These are phyloP conservation scores for Ornithorhynchus anatinus DNA, from an alignment of 2,113 vertebrate species.

Conservation along the genomic window DNA sequence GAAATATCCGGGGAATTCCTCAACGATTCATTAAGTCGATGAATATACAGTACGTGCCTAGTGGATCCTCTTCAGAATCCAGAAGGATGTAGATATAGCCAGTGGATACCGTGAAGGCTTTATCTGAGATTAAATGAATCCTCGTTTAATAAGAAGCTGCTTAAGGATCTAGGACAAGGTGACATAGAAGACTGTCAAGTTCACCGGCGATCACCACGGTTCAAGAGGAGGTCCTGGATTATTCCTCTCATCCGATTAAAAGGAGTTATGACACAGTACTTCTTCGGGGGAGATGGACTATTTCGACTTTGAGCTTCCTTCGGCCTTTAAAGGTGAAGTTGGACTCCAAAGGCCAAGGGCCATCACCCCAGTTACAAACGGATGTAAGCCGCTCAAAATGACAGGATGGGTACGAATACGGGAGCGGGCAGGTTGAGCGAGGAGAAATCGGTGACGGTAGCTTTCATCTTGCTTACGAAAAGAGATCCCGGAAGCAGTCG, in stretches of 20 bases:
- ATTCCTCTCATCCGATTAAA: slow-evolving; percentile 64
- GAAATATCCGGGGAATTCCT: too few relatives aligned
- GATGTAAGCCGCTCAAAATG: too few relatives aligned
- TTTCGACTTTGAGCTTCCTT: slow-evolving; percentile 5
- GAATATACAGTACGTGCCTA: too few relatives aligned
- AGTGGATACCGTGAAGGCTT: background rate
- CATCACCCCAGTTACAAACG: too few relatives aligned
- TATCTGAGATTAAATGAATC: background rate
- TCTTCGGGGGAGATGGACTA: slow-evolving; percentile 31
- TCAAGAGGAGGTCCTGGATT: slow-evolving; percentile 76
- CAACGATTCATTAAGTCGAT: too few relatives aligned
- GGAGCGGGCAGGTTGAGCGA: too few relatives aligned
- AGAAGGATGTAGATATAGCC: background rate
- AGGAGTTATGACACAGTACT: slow-evolving; percentile 15
- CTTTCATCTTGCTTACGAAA: too few relatives aligned
- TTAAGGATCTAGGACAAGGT: slow-evolving; percentile 29
- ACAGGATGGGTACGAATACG: too few relatives aligned
- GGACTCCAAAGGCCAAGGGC: too few relatives aligned
- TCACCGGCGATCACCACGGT: slow-evolving; percentile 55
- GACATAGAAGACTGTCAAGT: slow-evolving; percentile 46
- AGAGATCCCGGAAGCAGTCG: too few relatives aligned
- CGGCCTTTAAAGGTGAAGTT: slow-evolving; percentile 13
- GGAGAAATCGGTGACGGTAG: too few relatives aligned
- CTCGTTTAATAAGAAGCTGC: slow-evolving; percentile 9
- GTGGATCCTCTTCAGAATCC: too few relatives aligned